These are phyloP conservation scores for Dichetophora obliterata DNA, from an alignment of 2,888 invertebrate species.

Conservation along the genomic window DNA sequence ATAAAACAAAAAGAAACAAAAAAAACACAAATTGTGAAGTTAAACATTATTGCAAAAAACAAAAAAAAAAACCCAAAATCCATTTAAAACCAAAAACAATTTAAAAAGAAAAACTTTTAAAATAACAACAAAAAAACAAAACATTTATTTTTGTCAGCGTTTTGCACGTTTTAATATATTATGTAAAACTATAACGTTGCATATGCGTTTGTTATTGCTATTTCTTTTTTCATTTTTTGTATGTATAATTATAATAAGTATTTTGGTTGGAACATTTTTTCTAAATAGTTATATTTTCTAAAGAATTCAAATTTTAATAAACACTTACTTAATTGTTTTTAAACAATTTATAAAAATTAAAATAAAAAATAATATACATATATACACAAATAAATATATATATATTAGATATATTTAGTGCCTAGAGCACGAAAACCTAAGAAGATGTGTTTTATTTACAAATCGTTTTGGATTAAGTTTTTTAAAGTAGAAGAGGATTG, in stretches of 20 bases:
- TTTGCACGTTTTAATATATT: slow-evolving; percentile 39
- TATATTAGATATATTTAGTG: neutral
- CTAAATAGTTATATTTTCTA: slow-evolving; percentile 31
- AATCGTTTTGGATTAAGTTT: no score
- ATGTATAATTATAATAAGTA: neutral
- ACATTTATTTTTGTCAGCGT: slow-evolving; percentile 38
- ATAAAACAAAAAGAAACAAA: neutral
- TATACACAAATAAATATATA: neutral
- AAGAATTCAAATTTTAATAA: neutral
- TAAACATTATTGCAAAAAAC: slow-evolving; percentile 21
- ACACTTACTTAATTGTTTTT: slow-evolving; percentile 11
- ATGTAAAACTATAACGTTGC: slow-evolving; percentile 33
- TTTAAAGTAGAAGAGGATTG: no score
- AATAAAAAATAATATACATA: slow-evolving; percentile 7
- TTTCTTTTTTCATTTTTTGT: slow-evolving; percentile 26
- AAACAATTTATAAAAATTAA: slow-evolving; percentile 4
- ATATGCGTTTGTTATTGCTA: slow-evolving; percentile 33
- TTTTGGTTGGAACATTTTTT: slow-evolving; percentile 17
- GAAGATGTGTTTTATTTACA: neutral
- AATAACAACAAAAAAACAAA: slow-evolving; percentile 31
- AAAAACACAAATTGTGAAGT: slow-evolving; percentile 19
- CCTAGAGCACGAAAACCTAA: neutral
- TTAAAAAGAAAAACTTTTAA: slow-evolving; percentile 30
- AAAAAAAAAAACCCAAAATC: no score
- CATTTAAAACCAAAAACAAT: slow-evolving; percentile 24